Base-by-base conservation (phyloP, 2,888 invertebrate genomes). In the Stratiomys singularior region DNA sequence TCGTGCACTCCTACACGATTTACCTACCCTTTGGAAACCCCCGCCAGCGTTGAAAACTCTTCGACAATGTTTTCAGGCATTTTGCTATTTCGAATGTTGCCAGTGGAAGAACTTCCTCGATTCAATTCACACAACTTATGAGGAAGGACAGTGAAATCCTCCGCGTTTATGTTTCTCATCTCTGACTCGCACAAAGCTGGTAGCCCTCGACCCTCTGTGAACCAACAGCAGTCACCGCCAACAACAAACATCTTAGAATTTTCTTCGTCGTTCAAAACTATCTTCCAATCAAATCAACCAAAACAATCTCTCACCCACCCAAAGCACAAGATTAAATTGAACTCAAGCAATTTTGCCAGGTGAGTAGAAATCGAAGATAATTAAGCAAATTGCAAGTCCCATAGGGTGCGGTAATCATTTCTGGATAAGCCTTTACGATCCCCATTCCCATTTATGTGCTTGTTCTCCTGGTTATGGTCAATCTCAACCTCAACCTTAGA, bases 331-430 rank as follows among this genome's bases (percentile, higher is more conserved):
- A 64, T 64, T 30, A 15, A 30, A 67, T 30, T 67, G 46, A 44
- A 44, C 37, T 23, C 21, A 60, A 28, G 64, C 71, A 56, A 74
- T 71, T 67, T 21, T 78, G 60, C n/a, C 76, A 47, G 67, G 37
- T 66, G 63, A 76, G 23, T 47, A 76, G 64, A 76, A 69, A 76
- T 76, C 72, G 76, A 71, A 78, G 76, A 78, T 78, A 78, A 78
- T 78, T 78, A 78, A 76, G 71, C 72, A 78, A 78, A 78, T 78
- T 78, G 76, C 69, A 52, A 72, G 30, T 37, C 56, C 72, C 27
- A 30, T 27, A 47, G 76, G 71, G 76, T 21, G 63, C 47, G 60
- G 74, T 71, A 74, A 74, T 71, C 64, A 64, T 64, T 64, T 18
- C 64, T 27, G n/a, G n/a, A 28, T n/a, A 64, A 28, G 30, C 28